Evolutionary conservation across 2,888 invertebrate genomes (phyloP), one percentile per base, ranked within the genome.

Genomic region (Ctenicera cuprea): DNA sequence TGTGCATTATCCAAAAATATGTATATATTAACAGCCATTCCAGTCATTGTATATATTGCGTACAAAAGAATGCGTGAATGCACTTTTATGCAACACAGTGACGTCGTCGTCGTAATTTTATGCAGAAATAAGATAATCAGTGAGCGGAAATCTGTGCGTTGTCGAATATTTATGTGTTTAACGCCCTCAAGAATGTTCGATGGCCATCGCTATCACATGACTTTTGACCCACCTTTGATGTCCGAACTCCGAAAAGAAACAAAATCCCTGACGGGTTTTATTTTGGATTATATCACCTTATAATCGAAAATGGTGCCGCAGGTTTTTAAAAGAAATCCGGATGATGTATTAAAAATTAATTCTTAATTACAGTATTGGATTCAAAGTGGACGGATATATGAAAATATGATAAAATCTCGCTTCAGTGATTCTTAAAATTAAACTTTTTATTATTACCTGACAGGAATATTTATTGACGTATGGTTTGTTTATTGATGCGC

Each of bases 121-220:
- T 62, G 41, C 74, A 63, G 30, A 69, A 68, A 74, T 70, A 65
- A 66, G 70, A 71, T 74, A 74, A 74, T 71, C 74, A 22, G 45
- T 20, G 61, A 50, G 65, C 45, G 70, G 68, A 73, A 73, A 73
- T 73, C 69, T 69, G 69, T 74, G 48, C 65, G 65, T 70, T 62
- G 70, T 66, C 52, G 59, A 70, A 70, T 74, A 74, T 74, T 70
- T 74, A 70, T 74, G 33, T 41, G 61, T 26, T 59, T 48, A 37
- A 64, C 74, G 74, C 74, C 74, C 70, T 43, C 70, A 50, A 59
- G 74, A 74, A 74, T 70, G 65, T 66, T 61, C 64, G 76, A 78
- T 75, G 78, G 78, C 68, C 76, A 78, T 76, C 76, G 75, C 78
- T 65, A 76, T 77, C 77, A 73, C 77, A 76, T 76, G 74, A 75